These are phyloP conservation scores for Merluccius polli DNA, from an alignment of 2,797 vertebrate species.

Conservation along the genomic window DNA sequence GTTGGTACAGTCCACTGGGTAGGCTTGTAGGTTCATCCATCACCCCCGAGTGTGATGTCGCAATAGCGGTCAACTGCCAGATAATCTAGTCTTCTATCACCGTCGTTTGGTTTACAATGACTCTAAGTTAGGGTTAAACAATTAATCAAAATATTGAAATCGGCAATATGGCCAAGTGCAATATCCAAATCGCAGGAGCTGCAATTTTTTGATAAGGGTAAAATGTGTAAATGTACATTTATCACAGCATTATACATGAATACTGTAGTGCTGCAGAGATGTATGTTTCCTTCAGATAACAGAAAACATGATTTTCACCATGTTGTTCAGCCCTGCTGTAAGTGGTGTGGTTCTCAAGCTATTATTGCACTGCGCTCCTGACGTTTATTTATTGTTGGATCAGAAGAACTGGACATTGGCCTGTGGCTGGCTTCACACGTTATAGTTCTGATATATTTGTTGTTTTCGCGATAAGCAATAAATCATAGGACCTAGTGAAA, in stretches of 20 bases:
- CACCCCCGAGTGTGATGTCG: too few relatives aligned
- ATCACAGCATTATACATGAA: too few relatives aligned
- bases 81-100: neutral
- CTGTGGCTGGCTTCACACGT: neutral
- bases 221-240: too few relatives aligned
- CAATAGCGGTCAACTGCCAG: neutral
- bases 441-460: neutral
- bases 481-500: neutral
- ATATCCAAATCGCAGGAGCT: too few relatives aligned
- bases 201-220: too few relatives aligned
- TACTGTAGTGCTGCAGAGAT: too few relatives aligned
- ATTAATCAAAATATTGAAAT: too few relatives aligned
- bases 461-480: neutral
- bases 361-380: constrained; percentile 12
- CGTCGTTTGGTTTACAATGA: neutral
- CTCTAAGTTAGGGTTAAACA: too few relatives aligned
- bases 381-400: constrained; percentile 20
- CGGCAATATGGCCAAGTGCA: too few relatives aligned
- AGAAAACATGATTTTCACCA: too few relatives aligned
- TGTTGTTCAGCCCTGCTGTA: too few relatives aligned
- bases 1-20: neutral
- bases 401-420: neutral
- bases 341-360: neutral
- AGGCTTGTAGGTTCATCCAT: neutral
- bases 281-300: too few relatives aligned